phyloP scores from a whole-genome alignment of 2,113 vertebrate species.

The Arenaria interpres region DNA sequence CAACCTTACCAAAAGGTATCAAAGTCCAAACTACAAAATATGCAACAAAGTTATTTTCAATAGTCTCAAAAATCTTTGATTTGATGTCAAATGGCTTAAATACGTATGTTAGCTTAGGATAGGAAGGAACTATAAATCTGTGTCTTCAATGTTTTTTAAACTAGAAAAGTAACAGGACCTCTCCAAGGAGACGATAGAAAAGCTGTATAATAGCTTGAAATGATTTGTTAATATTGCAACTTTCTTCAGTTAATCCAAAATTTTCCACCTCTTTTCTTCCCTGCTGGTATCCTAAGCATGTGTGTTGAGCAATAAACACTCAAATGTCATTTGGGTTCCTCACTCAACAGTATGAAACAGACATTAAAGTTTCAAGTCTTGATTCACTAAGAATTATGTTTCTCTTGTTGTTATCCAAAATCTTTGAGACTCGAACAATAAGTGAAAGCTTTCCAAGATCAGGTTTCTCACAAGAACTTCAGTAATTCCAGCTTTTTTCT shows the following conservation, averaged over 20 bases:
- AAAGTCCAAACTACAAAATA: constrained; percentile 40
- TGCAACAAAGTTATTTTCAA: constrained; percentile 47
- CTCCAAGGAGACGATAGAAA: background rate
- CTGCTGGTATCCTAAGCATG: background rate
- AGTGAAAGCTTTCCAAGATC: background rate
- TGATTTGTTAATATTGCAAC: background rate
- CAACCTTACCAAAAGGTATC: background rate
- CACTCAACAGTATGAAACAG: background rate
- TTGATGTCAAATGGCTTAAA: constrained; percentile 36
- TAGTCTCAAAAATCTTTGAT: constrained; percentile 11
- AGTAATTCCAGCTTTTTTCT: background rate
- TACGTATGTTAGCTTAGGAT: background rate
- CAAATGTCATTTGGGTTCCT: background rate
- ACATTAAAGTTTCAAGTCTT: background rate
- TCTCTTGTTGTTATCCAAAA: background rate
- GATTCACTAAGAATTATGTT: background rate
- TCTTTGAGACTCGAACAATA: background rate
- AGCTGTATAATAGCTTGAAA: background rate
- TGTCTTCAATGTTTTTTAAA: background rate
- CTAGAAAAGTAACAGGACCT: background rate
- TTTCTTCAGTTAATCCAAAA: background rate
- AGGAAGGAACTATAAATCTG: background rate
- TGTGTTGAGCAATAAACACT: background rate
- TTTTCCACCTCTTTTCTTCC: background rate
- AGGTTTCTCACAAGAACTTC: background rate